Conservation (phyloP, 2,797 vertebrate species). For the Pseudochromis fuscus region DNA sequence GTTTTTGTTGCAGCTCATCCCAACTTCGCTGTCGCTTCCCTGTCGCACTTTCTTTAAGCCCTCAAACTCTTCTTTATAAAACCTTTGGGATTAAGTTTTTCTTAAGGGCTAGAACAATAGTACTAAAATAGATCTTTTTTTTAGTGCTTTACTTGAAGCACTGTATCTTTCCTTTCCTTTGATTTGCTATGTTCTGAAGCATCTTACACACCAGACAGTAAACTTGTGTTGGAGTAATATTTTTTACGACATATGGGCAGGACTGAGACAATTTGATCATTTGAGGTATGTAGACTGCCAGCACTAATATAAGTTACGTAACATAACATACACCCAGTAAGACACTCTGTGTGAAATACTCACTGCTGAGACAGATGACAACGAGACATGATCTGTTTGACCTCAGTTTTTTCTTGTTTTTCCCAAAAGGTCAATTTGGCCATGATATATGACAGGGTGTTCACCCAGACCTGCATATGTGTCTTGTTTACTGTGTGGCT, state of each 20-base stretch:
- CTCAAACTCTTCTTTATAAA: conserved; percentile 23
- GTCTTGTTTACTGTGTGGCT: neutral
- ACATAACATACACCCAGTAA: too few relatives aligned
- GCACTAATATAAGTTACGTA: too few relatives aligned
- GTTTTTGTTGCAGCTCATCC: conserved; percentile 11
- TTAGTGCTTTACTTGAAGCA: neutral
- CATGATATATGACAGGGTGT: conserved; percentile 41
- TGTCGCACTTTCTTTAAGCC: conserved; percentile 1
- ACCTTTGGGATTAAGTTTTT: conserved; percentile 27
- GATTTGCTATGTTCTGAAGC: neutral
- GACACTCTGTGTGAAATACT: conserved; percentile 10
- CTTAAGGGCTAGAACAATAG: conserved; percentile 17
- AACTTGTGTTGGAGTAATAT: neutral
- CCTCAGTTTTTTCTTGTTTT: conserved; percentile 27
- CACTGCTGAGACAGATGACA: conserved; percentile 22
- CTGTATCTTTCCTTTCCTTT: neutral
- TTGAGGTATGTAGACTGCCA: neutral
- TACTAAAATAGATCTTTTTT: conserved; percentile 15
- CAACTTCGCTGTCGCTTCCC: conserved; percentile 11
- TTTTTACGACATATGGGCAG: neutral
- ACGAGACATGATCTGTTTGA: conserved; percentile 42
- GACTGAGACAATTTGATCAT: neutral
- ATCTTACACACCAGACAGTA: neutral
- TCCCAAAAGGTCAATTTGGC: conserved; percentile 55
- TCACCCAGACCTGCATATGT: conserved; percentile 20